Base-by-base conservation (phyloP, 2,113 vertebrate genomes). In the Peucedramus taeniatus region DNA sequence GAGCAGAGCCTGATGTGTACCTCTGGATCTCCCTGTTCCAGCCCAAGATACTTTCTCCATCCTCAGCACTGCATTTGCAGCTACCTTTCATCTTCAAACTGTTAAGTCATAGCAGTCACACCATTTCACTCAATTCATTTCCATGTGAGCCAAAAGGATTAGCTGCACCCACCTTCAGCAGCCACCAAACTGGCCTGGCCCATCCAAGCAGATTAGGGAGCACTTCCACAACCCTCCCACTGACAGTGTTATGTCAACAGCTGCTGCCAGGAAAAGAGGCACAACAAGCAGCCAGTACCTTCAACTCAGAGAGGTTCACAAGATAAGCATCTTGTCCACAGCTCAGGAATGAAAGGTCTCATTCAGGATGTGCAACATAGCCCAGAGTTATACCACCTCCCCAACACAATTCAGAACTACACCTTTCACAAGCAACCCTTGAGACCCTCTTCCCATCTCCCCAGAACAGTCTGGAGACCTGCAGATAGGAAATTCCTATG, bases 1-100 rank as follows among this genome's bases (percentile, higher is more conserved):
- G 44, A 76, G 33, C 33, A 57, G 3, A 3, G 68, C 33, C 45
- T 4, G 0, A 19, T 3, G 1, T 12, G 3, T 17, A 17, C 31
- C 53, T 76, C 31, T 45, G 28, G 15, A 81, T 72, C 35, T 59
- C 10, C 1, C 28, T 63, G 39, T 21, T 80, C 35, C 15, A 22
- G 60, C 22, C 60, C 68, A 12, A 44, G 47, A n/a, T 23, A 21
- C 33, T 35, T 87, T 28, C 51, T 61, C 24, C 47, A 51, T 5
- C 21, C 15, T 63, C 77, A 44, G 15, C 30, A 57, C 9, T 44
- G 16, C 28, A 47, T 54, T 63, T 72, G 42, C 57, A 68, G 39
- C 21, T 61, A 28, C 28, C 28, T 61, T 80, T 39, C 51, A 53
- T 61, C 80, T 57, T 87, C 72, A 84, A 72, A 24, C n/a, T 26